Evolutionary conservation across 1,140 invertebrate species (phyloP).

Genomic region (Melanaphis sacchari): DNA sequence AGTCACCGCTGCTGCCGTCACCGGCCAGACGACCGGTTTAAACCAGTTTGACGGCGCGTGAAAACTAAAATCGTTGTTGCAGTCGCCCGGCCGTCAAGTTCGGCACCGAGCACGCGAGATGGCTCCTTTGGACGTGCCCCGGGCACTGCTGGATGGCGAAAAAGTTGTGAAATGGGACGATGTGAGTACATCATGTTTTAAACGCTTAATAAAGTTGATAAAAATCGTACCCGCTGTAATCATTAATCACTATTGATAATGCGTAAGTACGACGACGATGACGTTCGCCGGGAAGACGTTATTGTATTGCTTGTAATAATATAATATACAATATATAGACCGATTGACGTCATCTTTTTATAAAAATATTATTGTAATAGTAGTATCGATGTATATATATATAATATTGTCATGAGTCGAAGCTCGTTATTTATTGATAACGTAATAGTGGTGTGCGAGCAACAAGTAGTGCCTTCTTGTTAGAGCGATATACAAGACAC

Average conservation of each 20-base stretch:
- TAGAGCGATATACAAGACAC: not conserved
- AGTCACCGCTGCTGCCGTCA: not conserved
- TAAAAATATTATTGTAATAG: not conserved
- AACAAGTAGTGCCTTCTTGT: not conserved
- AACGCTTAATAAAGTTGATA: not conserved
- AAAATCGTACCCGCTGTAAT: not conserved
- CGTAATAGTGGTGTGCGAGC: not conserved
- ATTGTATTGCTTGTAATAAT: not conserved
- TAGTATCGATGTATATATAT: not conserved
- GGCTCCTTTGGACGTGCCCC: constrained; percentile 43
- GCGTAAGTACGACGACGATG: not conserved
- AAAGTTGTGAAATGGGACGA: constrained; percentile 56
- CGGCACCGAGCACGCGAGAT: not conserved
- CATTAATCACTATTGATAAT: not conserved
- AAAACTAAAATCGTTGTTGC: constrained; percentile 11
- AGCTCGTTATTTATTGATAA: not conserved
- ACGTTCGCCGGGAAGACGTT: too few relatives aligned
- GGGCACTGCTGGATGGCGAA: constrained; percentile 39
- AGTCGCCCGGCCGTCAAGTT: not conserved
- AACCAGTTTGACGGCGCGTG: constrained; percentile 40
- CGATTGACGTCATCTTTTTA: constrained; percentile 15
- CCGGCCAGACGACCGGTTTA: constrained; percentile 37
- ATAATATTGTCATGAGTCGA: not conserved
- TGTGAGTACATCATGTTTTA: not conserved
- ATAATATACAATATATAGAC: not conserved